phyloP scores from a whole-genome alignment of 2,888 invertebrate species.

The Epirrhoe alternata region DNA sequence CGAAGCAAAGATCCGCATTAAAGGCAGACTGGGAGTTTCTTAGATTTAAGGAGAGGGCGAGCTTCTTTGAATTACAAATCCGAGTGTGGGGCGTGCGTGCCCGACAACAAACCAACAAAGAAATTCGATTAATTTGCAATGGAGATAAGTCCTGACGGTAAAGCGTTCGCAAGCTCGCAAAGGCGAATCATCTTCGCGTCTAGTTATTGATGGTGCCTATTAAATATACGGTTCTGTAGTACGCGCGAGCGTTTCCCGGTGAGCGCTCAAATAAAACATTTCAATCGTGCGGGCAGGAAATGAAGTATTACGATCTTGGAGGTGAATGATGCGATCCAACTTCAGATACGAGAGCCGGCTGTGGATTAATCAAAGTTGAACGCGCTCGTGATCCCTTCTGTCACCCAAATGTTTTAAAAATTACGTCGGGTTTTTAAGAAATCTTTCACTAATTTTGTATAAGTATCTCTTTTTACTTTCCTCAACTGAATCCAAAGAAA shows the following conservation, averaged over 20 bases:
- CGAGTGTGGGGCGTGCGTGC: conserved; percentile 56
- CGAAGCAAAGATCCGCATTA: conserved; percentile 52
- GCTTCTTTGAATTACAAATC: conserved; percentile 76
- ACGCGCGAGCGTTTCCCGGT: conserved; percentile 63
- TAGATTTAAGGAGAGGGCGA: conserved; percentile 65
- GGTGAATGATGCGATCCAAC: conserved; percentile 66
- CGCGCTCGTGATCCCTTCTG: conserved; percentile 32
- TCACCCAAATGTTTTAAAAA: conserved; percentile 14
- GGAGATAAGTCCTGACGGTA: conserved; percentile 74
- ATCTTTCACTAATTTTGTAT: not conserved
- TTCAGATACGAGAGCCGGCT: conserved; percentile 46
- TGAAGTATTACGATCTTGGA: conserved; percentile 71
- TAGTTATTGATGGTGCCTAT: conserved; percentile 84
- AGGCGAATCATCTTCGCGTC: conserved; percentile 76
- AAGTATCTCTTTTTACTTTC: not conserved
- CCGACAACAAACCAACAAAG: conserved; percentile 65
- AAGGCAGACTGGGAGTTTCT: conserved; percentile 52
- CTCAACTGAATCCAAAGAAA: not conserved
- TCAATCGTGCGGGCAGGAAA: conserved; percentile 77
- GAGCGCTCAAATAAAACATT: conserved; percentile 78
- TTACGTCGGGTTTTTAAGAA: not conserved
- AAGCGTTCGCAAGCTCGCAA: conserved; percentile 72
- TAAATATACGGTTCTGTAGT: conserved; percentile 80
- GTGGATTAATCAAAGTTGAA: conserved; percentile 53
- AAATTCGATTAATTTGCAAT: conserved; percentile 83